Evolutionary conservation across 2,888 invertebrate genomes (phyloP), one percentile per base, ranked within the genome.

Genomic region (Cosmia pyralina): DNA sequence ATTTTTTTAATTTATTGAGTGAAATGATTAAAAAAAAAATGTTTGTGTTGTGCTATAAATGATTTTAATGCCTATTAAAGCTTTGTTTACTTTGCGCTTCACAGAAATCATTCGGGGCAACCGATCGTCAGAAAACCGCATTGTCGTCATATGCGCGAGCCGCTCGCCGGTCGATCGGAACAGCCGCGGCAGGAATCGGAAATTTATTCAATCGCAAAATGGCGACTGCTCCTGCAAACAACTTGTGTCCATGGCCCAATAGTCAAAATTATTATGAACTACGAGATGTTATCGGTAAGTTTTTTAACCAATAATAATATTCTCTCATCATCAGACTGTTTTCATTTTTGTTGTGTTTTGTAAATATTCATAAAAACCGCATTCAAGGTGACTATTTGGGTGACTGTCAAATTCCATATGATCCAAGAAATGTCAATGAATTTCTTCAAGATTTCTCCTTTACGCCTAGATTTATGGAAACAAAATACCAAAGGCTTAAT

Each of bases 231-330:
- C 85, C 84, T 83, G 87, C 89, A 75, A 93, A 89, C 88, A 89
- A 91, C 79, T 94, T 96, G 88, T 94, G 93, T 95, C 97, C 93
- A 84, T 99, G 99, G 99, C 98, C 99, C 83, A 99, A 98, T 96
- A 97, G 97, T 91, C 98, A 98, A 95, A 98, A 98, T 92, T 98
- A 98, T 94, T 99, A 99, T 95, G 98, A 99, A 95, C 96, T 99
- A 89, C 97, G 98, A 88, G 99, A 99, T 96, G 98, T 99, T 90
- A 99, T 99, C 91, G 98, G 98, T 98, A 96, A 96, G 97, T 97
- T 57, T 62, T 72, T 48, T 69, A 68, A 4, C 28, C 46, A 48
- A 22, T 15, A n/a, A 15, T 46, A 28, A 4, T 38, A 50, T 50
- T 63, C 19, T 58, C 11, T 28, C 38, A 22, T 58, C 17, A 28